These are phyloP conservation scores for Anthopleura xanthogrammica DNA, from an alignment of 92 coral and sea anemone genomes.

Conservation along the genomic window DNA sequence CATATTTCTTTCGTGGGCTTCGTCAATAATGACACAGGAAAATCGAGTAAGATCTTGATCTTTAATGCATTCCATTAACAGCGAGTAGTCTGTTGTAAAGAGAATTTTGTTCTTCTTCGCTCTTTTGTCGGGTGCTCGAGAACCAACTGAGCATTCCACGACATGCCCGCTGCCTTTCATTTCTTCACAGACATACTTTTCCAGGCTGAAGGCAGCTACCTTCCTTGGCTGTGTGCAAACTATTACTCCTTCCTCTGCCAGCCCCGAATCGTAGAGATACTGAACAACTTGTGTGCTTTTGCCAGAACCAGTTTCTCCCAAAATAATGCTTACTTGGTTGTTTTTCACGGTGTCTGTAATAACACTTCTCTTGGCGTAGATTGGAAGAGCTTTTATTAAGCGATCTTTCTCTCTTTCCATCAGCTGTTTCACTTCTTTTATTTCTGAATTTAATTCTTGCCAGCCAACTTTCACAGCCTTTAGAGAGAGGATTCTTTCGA, in stretches of 20 bases:
- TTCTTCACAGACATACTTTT: conserved; percentile 73
- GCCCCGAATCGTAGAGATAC: conserved; percentile 79
- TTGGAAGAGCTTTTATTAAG: conserved; percentile 71
- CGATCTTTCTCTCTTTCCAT: conserved; percentile 67
- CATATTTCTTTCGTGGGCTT: conserved; percentile 94
- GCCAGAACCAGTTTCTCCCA: conserved; percentile 98
- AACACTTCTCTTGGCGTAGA: conserved; percentile 72
- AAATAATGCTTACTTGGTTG: conserved; percentile 71
- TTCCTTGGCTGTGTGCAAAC: conserved; percentile 95
- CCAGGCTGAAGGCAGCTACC: conserved; percentile 90
- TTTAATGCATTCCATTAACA: conserved; percentile 79
- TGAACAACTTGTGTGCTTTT: conserved; percentile 94
- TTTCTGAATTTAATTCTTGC: not conserved
- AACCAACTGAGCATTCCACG: conserved; percentile 79
- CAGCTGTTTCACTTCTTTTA: conserved; percentile 35
- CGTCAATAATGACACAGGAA: conserved; percentile 92
- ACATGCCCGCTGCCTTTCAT: conserved; percentile 56
- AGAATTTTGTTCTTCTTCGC: conserved; percentile 43
- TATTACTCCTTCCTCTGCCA: conserved; percentile 51
- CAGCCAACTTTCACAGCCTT: conserved; percentile 13
- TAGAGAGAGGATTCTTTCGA: conserved; percentile 24
- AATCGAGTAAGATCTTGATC: conserved; percentile 60
- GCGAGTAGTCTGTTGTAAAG: conserved; percentile 86
- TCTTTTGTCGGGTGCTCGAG: conserved; percentile 9
- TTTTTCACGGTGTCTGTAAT: conserved; percentile 53